Base-by-base conservation (phyloP, 2,113 vertebrate genomes). In the Thryonomys swinderianus region DNA sequence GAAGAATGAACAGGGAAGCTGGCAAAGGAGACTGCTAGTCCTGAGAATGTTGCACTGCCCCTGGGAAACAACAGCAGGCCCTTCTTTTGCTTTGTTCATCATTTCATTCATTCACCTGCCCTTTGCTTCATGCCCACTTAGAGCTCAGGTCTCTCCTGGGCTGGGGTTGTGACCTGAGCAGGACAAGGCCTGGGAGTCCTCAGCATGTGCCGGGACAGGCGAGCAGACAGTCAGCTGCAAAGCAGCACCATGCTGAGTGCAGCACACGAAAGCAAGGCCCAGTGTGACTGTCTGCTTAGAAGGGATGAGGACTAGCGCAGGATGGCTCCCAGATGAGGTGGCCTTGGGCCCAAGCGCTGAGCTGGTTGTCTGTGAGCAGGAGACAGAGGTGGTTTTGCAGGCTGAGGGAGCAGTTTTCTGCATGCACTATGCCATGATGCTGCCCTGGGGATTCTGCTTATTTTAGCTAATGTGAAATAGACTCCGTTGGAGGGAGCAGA, bases 391-490 rank as follows among this genome's bases (percentile, higher is more conserved):
- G 59, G n/a, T 42, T 86, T 76, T 48, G 83, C 42, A 86, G 42
- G 48, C 40, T 2, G 34, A 57, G 69, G 69, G 73, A 73, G 37
- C 21, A 7, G 14, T 0, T 1, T 48, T 71, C 48, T 34, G 42
- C 48, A 57, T 34, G 71, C 12, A 7, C 40, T 5, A 0, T 17
- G 32, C n/a, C 1, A 0, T 32, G 57, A 34, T 2, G 4, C 71
- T 40, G 27, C 82, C 23, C 18, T 21, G 51, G n/a, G 79, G 55
- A 7, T 25, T 51, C 80, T 67, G 16, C 74, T 67, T 59, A 8
- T 67, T 59, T 86, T 59, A 66, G 66, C 84, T 11, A 6, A 59
- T 14, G 18, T 95, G 73, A 84, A 67, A 90, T 32, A 20, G 5
- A 3, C 40, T 89, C 76, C 1, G 18, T 27, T 27, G 90, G 85